Base-by-base conservation (phyloP, 2,888 invertebrate genomes). In the Helobdella robusta region DNA sequence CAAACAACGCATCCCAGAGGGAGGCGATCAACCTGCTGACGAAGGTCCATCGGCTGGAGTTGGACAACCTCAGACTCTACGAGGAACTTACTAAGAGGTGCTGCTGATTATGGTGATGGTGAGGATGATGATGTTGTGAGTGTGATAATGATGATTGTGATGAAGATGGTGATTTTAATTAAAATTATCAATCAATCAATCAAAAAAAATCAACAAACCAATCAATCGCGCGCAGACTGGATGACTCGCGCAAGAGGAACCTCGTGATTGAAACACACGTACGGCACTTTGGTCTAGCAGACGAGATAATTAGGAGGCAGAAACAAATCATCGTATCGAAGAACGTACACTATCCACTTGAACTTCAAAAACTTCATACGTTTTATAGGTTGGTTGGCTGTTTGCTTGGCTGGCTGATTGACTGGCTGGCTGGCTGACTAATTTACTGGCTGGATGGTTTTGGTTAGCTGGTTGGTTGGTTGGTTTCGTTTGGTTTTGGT, bases 21-120 rank as follows among this genome's bases (percentile, higher is more conserved):
- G 94, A 95, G 77, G 85, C 94, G 65, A 80, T 91, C 67, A 86
- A 88, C 28, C 82, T 95, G 59, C 86, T 95, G 77, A 89, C 91
- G 74, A 85, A 89, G 71, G 91, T 94, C 46, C 93, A 94, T 77
- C 90, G 92, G 80, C 82, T 93, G 65, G 94, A 94, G 81, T 91
- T 93, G 0, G 91, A 92, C 78, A 94, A 79, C 68, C 30, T 56
- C 11, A 25, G 32, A 56, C 20, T 56, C 30, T 56, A 56, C 11
- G 56, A 56, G 56, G 56, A 56, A 32, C 32, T 56, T 28, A 56
- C 56, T 30, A 56, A 56, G 8, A 28, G 32, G 5, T n/a, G n/a
- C n/a, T n/a, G n/a, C n/a, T n/a, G n/a, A n/a, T n/a, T n/a, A n/a
- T n/a, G n/a, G n/a, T n/a, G n/a, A n/a, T n/a, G n/a, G n/a, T n/a